Conservation (phyloP, 2,113 vertebrate species). For the Paratilapia polleni region DNA sequence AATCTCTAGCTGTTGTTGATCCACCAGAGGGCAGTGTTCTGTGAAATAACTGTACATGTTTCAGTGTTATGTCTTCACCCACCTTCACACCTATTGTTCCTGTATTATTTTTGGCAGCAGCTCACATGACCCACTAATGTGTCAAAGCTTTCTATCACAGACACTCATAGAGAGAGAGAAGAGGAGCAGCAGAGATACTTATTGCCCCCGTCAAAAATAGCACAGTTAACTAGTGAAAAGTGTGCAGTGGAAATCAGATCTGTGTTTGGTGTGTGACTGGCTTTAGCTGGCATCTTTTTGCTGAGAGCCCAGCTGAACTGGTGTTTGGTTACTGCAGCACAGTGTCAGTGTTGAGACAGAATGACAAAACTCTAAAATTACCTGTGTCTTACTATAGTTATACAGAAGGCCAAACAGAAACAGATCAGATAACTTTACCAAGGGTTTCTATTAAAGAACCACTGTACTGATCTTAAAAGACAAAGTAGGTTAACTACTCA, state of each 20-base stretch:
- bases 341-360: neutral
- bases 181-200: neutral
- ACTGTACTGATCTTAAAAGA: neutral
- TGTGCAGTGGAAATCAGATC: neutral
- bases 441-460: neutral
- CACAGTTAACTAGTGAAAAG: slow-evolving; percentile 15
- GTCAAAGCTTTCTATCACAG: neutral
- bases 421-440: neutral
- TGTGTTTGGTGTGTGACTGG: neutral
- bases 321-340: neutral
- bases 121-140: slow-evolving; percentile 17
- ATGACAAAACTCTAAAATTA: neutral
- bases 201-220: neutral
- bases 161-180: neutral
- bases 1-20: accelerated
- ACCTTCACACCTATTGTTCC: slow-evolving; percentile 13
- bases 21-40: neutral
- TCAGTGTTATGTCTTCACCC: neutral
- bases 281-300: neutral
- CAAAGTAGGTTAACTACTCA: neutral
- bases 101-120: slow-evolving; percentile 45
- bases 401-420: neutral
- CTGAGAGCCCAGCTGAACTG: neutral
- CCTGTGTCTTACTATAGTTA: neutral
- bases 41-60: neutral